phyloP scores from a whole-genome alignment of 2,113 vertebrate species.

The Pionites leucogaster region DNA sequence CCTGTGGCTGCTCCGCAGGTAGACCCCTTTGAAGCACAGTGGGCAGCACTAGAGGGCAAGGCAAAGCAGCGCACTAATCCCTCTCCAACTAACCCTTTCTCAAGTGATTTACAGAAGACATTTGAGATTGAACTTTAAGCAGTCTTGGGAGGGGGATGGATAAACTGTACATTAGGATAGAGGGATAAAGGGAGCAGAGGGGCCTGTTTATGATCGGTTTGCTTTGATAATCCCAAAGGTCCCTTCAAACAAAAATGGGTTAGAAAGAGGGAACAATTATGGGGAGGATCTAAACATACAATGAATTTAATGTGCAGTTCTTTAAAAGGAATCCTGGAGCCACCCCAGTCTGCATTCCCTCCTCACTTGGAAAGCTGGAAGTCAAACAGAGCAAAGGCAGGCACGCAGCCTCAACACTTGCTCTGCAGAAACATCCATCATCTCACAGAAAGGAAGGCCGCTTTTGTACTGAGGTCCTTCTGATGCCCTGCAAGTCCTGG shows the following conservation, averaged over 20 bases:
- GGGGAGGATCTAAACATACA: neutral
- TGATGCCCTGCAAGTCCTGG: constrained; percentile 16
- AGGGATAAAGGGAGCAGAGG: constrained; percentile 56
- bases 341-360: neutral
- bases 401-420: constrained; percentile 58
- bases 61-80: constrained; percentile 90
- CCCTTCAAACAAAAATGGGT: constrained; percentile 49
- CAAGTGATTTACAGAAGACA: constrained; percentile 96
- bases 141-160: neutral
- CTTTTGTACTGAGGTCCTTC: constrained; percentile 26
- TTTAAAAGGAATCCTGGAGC: constrained; percentile 31
- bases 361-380: constrained; percentile 58
- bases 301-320: neutral
- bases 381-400: constrained; percentile 22
- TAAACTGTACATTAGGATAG: constrained; percentile 48
- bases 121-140: constrained; percentile 98
- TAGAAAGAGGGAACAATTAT: constrained; percentile 1
- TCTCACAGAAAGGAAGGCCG: constrained; percentile 52
- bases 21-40: constrained; percentile 96
- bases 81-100: constrained; percentile 98
- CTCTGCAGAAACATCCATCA: constrained; percentile 49
- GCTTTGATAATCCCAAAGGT: constrained; percentile 69
- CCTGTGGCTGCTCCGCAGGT: constrained; percentile 66
- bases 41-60: constrained; percentile 92
- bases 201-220: constrained; percentile 43